Base-by-base conservation (phyloP, 1,140 invertebrate genomes). In the Pseudomyrmex dendroicus region DNA sequence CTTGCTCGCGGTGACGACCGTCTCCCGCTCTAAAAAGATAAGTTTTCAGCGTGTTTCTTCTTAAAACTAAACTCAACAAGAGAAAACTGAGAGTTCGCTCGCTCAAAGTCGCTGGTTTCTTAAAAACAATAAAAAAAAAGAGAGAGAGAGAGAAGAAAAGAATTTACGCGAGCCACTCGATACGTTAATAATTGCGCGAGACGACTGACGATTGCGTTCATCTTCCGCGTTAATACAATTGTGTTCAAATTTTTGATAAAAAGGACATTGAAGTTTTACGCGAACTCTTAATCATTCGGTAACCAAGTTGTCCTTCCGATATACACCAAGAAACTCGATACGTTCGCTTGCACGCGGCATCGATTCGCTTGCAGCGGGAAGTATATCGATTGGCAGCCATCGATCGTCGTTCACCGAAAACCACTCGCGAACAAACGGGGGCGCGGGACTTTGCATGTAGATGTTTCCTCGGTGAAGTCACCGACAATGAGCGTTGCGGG, bases 11-110 rank as follows among this genome's bases (percentile, higher is more conserved):
- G 44, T 80, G 76, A 80, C 66, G 66, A 35, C 20, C 44, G 46
- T 64, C 62, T 59, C 64, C 57, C 76, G 57, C 72, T 80, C 54
- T 59, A 59, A 80, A 72, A 72, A 59, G 66, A 70, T 59, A 80
- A 68, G 66, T 80, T 80, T 72, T 80, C 76, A 25, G 72, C 66
- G 44, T 72, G 48, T 80, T 72, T 72, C n/a, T 35, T 22, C 46
- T 25, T 35, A 72, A 80, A 72, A 80, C 76, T 72, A 22, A 44
- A 70, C 70, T 59, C 76, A 22, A 78, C 46, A 54, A 77, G 48
- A 67, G 73, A 77, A 68, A 77, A 77, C 56, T 63, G n/a, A 56
- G 13, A 77, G 56, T 56, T 67, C 67, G 67, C 25, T 77, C 50
- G 63, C 50, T 77, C 74, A 67, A 22, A 77, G 54, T 59, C 48